Evolutionary conservation across 2,113 vertebrate genomes (phyloP).

Genomic region (Carettochelys insculpta): DNA sequence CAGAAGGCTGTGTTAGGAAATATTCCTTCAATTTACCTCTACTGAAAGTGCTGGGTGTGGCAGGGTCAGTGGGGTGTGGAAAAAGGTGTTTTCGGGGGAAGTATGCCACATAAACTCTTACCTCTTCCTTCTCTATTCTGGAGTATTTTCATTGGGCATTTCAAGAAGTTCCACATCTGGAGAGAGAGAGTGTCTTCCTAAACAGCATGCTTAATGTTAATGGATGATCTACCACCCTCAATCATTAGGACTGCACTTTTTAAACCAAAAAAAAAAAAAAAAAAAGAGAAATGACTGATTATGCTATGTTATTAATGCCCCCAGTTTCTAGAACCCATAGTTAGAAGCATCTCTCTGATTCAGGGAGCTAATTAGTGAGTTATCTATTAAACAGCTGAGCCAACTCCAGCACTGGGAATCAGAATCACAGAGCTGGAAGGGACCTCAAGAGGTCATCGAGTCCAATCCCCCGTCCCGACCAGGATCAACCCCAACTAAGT

Average conservation of each 20-base stretch:
- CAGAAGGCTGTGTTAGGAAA: too few species aligned
- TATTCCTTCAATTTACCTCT: neutral
- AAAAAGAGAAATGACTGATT: too few species aligned
- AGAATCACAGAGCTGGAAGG: too few species aligned
- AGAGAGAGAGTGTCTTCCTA: neutral
- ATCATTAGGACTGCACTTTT: conserved; percentile 16
- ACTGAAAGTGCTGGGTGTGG: neutral
- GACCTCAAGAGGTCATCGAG: too few species aligned
- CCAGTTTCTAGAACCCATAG: neutral
- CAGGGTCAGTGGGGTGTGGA: too few species aligned
- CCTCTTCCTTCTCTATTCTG: neutral
- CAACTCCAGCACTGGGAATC: neutral
- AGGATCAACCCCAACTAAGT: too few species aligned
- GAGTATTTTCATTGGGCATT: neutral
- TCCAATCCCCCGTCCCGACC: too few species aligned
- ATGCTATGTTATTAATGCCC: neutral
- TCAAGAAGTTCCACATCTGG: neutral
- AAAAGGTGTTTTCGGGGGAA: neutral
- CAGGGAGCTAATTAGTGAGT: neutral
- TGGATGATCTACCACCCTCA: neutral
- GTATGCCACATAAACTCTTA: neutral
- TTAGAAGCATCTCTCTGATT: neutral
- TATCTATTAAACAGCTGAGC: neutral
- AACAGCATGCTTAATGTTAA: conserved; percentile 37
- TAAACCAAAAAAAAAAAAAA: neutral